phyloP scores from a whole-genome alignment of 2,888 invertebrate genomes.

The Cephalotes varians region DNA sequence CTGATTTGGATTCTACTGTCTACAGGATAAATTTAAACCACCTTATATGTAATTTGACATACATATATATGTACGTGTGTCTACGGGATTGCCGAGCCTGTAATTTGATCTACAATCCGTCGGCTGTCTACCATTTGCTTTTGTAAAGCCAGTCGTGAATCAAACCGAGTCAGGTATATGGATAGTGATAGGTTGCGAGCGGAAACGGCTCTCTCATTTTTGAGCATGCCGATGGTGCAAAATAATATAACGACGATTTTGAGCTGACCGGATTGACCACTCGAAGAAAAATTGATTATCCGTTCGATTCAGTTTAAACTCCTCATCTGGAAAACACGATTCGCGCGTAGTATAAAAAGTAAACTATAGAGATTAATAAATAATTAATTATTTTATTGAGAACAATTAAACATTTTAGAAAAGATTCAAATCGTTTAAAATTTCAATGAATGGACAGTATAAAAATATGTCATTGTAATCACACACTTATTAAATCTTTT shows the following conservation, averaged over 20 bases:
- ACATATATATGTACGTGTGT: not conserved
- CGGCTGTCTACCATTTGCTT: slow-evolving; percentile 65
- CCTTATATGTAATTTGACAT: slow-evolving; percentile 26
- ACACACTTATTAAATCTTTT: not conserved
- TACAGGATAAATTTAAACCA: not conserved
- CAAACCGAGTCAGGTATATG: slow-evolving; percentile 46
- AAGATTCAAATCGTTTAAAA: not conserved
- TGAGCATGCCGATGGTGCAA: not conserved
- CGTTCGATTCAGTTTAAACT: not conserved
- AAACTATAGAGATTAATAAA: not conserved
- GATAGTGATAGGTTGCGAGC: slow-evolving; percentile 42
- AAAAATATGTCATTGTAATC: not conserved
- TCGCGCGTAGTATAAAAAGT: not conserved
- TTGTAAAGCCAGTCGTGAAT: slow-evolving; percentile 60
- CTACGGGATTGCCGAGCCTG: slow-evolving; percentile 59
- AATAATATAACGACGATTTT: slow-evolving; percentile 14
- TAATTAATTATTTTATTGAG: too few species aligned
- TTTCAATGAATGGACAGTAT: not conserved
- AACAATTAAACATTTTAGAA: too few species aligned
- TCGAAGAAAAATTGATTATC: not conserved
- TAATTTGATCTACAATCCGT: slow-evolving; percentile 68
- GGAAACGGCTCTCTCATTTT: slow-evolving; percentile 44
- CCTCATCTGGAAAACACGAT: not conserved
- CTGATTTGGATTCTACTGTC: not conserved
- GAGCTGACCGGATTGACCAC: not conserved